A percentile compares a stretch with the other conserved stretches of the same genome.
These are phyloP conservation scores for Eurytoma californica DNA, from an alignment of 2,888 invertebrate species.

Conservation along the genomic window DNA sequence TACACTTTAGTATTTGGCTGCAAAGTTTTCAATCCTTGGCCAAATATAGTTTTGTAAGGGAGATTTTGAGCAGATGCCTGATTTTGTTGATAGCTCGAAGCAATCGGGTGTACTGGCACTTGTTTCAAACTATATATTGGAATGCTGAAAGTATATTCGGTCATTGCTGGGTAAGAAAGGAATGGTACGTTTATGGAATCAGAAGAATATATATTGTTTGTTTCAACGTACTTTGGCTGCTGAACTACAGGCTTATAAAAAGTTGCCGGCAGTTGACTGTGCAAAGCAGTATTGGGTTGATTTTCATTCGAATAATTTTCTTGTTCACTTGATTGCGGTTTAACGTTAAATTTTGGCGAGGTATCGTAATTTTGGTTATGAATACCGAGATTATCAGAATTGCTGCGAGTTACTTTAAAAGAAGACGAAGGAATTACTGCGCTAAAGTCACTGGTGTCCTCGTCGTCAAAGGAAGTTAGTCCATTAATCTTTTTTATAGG, in stretches of 20 bases:
- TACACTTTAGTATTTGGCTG: slow-evolving; percentile 13
- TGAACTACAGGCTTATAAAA: slow-evolving; percentile 1
- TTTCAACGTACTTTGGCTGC: slow-evolving; percentile 35
- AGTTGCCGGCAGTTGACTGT: slow-evolving; percentile 34
- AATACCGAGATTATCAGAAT: slow-evolving; percentile 29
- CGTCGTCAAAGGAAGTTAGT: slow-evolving; percentile 5
- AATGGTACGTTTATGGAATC: slow-evolving; percentile 23
- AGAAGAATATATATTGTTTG: background rate
- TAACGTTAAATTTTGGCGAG: background rate
- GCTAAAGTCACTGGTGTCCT: slow-evolving; percentile 24
- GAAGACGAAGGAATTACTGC: slow-evolving; percentile 21
- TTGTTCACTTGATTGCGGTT: background rate
- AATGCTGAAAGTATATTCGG: slow-evolving; percentile 17
- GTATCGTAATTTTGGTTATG: slow-evolving; percentile 24
- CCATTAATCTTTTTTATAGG: slow-evolving; percentile 2
- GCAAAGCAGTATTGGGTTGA: slow-evolving; percentile 19
- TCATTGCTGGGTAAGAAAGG: slow-evolving; percentile 15
- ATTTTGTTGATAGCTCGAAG: background rate
- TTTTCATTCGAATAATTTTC: background rate
- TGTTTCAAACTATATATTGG: slow-evolving; percentile 24
- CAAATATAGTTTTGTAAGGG: slow-evolving; percentile 14
- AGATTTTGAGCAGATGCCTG: slow-evolving; percentile 17
- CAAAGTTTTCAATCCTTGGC: slow-evolving; percentile 5
- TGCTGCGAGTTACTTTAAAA: slow-evolving; percentile 41
- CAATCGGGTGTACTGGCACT: slow-evolving; percentile 3